Percentiles rank a stretch among this genome's conserved stretches.
Evolutionary conservation across 2,113 vertebrate species (phyloP).

Genomic region (Pelecanus crispus): DNA sequence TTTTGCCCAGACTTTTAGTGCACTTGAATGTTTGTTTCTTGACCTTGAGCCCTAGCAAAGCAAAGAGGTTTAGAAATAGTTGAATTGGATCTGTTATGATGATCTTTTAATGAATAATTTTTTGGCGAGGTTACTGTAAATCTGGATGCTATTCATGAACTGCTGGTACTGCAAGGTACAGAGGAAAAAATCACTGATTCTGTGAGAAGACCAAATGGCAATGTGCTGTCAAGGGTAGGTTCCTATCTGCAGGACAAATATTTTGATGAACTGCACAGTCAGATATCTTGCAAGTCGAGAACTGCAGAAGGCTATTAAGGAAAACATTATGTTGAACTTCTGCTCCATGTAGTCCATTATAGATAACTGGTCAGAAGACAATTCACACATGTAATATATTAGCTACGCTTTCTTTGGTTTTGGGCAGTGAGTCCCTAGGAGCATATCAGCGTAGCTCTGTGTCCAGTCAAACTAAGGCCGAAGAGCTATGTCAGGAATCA

Average conservation of each 20-base stretch:
- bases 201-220: not conserved
- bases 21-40: constrained; percentile 16
- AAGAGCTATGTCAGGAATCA: not conserved
- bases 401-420: not conserved
- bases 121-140: not conserved
- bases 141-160: constrained; percentile 16
- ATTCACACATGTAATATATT: not conserved
- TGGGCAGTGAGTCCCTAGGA: not conserved
- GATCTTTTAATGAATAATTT: constrained; percentile 40
- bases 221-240: not conserved
- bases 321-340: not conserved
- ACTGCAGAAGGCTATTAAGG: not conserved
- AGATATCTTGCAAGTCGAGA: not conserved
- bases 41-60: constrained; percentile 28
- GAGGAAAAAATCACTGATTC: not conserved
- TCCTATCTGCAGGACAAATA: not conserved
- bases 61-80: constrained; percentile 36
- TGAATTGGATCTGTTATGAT: constrained; percentile 2
- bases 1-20: not conserved
- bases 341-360: not conserved
- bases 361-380: not conserved
- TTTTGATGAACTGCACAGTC: not conserved
- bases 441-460: not conserved
- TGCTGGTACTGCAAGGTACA: not conserved
- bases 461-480: not conserved